Base-by-base conservation (phyloP, 2,113 vertebrate species). In the Cyanoliseus patagonus region DNA sequence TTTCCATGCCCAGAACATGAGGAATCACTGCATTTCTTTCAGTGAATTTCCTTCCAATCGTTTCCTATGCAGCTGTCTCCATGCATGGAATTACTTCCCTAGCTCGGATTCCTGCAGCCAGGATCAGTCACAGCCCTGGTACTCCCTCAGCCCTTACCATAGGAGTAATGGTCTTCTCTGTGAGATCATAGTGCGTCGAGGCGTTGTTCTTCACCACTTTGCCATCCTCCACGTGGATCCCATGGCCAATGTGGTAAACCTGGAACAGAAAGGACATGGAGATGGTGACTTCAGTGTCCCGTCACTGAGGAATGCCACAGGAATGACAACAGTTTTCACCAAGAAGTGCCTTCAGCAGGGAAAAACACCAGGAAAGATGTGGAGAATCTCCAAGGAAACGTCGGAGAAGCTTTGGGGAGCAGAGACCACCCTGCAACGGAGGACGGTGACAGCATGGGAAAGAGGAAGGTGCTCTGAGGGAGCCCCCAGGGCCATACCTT, bases 191-290 rank as follows among this genome's bases (percentile, higher is more conserved):
- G 96, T 95, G 92, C 0, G 98, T 98, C 2, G 98, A 95, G 2
- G 98, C 98, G 0, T 98, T 98, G 96, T 98, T 98, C 96, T 75
- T 98, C 76, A 98, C 97, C 92, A 98, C 52, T 37, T 98, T 98
- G 76, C 98, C 98, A 1, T 98, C 98, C 66, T 98, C 95, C 53
- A 96, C 63, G 1, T 98, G 98, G 91, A 98, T 83, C 44, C 98
- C 98, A 0, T 4, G 94, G 78, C 98, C 98, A 5, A 98, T 86
- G 41, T 97, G 98, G 94, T 98, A 98, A 93, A 98, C 98, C 98
- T 98, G 72, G 67, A 42, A 31, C 30, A 59, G 47, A 68, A 22
- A 55, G 30, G 52, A 61, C 52, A 39, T 0, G 13, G 49, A 47
- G 49, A 13, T 3, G 28, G 35, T 3, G 16, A 12, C 24, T 30